Conservation (phyloP, 2,113 vertebrate species). For the Campylorhamphus procurvoides region DNA sequence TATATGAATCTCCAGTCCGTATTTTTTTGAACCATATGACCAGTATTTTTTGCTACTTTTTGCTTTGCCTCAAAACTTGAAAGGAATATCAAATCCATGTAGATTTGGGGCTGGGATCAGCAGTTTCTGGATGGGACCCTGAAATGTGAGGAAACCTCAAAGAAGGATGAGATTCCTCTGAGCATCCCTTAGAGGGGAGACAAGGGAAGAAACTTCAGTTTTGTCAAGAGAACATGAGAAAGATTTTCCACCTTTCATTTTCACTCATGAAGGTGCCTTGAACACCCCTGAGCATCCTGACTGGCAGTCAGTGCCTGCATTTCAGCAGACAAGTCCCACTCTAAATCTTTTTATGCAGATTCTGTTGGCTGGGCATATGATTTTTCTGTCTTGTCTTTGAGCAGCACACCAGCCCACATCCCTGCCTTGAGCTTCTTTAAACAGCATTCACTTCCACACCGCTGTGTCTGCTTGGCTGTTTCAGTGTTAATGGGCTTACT, state of each 20-base stretch:
- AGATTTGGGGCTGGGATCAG: neutral
- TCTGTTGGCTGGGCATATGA: neutral
- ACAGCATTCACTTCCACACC: neutral
- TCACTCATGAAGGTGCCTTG: neutral
- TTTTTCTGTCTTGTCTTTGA: neutral
- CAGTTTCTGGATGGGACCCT: neutral
- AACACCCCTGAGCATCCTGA: fast-evolving
- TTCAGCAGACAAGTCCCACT: neutral
- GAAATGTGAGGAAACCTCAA: neutral
- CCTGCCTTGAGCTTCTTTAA: neutral
- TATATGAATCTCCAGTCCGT: neutral
- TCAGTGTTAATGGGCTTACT: neutral
- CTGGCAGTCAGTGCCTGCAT: neutral
- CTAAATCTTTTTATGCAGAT: neutral
- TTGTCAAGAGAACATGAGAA: neutral
- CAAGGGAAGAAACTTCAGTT: neutral
- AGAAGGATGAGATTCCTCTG: neutral
- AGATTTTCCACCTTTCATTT: neutral
- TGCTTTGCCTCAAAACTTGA: neutral
- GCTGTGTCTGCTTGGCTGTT: neutral
- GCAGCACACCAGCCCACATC: neutral
- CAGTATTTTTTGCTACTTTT: neutral
- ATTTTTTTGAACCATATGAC: neutral
- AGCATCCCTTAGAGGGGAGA: neutral
- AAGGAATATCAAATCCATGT: neutral